These are phyloP conservation scores for Sarcoramphus papa DNA, from an alignment of 2,797 vertebrate genomes.

Conservation along the genomic window DNA sequence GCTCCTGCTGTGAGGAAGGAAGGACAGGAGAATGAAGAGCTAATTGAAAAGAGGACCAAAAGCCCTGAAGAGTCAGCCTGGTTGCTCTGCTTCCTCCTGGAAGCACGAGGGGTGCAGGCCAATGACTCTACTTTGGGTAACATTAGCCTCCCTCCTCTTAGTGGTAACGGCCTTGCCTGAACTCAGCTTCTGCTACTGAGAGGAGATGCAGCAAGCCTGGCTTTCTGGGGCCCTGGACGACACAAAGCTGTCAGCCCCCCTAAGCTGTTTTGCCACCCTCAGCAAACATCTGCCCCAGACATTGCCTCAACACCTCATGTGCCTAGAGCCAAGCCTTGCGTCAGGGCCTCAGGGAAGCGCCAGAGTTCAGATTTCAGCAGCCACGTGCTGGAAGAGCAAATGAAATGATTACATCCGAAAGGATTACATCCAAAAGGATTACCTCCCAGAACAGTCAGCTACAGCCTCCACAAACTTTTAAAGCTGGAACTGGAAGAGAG, in stretches of 20 bases:
- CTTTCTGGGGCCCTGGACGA: background rate
- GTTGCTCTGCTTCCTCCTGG: background rate
- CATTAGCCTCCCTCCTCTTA: background rate
- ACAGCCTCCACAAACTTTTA: background rate
- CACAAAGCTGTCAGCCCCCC: background rate
- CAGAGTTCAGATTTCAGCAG: background rate
- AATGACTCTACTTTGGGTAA: background rate
- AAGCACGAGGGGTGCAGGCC: background rate
- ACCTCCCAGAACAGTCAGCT: background rate
- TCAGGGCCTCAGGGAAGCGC: background rate
- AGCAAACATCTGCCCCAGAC: background rate
- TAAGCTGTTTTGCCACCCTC: background rate
- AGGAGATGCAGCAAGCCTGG: background rate
- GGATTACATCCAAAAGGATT: background rate
- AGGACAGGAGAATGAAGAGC: background rate
- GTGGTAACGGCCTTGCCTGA: background rate
- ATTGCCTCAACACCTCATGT: rapidly evolving
- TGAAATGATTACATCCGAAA: background rate
- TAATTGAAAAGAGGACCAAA: background rate
- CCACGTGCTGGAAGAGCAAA: background rate
- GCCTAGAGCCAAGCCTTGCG: background rate
- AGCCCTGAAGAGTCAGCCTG: background rate
- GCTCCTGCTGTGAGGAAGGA: background rate
- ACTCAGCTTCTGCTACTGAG: background rate
- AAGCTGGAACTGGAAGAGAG: background rate